Evolutionary conservation across 1,140 invertebrate genomes (phyloP).

Genomic region (Brachionus calyciflorus): DNA sequence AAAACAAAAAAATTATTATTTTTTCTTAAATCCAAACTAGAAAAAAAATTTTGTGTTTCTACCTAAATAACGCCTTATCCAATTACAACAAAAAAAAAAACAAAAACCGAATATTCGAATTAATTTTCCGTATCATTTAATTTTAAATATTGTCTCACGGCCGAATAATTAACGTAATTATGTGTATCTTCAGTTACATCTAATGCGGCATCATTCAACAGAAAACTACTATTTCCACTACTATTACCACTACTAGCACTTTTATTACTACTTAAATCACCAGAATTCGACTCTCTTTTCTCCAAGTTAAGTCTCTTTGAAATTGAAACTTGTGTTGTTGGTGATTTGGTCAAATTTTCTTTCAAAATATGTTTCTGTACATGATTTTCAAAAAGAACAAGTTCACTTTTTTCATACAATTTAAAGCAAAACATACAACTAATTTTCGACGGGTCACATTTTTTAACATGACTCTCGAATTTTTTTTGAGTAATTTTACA

Average conservation of each 20-base stretch:
- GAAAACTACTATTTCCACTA: slow-evolving; percentile 21
- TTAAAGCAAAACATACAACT: slow-evolving; percentile 42
- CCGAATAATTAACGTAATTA: background rate
- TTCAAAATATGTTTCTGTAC: slow-evolving; percentile 37
- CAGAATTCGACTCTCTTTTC: background rate
- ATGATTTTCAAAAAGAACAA: slow-evolving; percentile 14
- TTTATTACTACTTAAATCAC: background rate
- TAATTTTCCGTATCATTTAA: background rate
- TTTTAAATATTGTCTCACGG: background rate
- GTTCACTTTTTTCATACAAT: slow-evolving; percentile 33
- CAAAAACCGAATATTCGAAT: too few relatives aligned
- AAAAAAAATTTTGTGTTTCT: too few relatives aligned
- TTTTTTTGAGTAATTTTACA: slow-evolving; percentile 14
- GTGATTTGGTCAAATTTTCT: slow-evolving; percentile 26
- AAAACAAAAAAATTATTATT: too few relatives aligned
- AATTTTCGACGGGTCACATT: slow-evolving; percentile 11
- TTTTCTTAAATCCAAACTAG: too few relatives aligned
- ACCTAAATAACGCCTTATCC: too few relatives aligned
- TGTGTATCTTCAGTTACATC: background rate
- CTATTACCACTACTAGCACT: background rate
- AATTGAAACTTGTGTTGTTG: background rate
- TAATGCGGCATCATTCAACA: slow-evolving; percentile 6
- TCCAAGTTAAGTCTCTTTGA: background rate
- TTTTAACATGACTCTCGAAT: slow-evolving; percentile 22
- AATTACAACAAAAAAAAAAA: too few relatives aligned